phyloP scores from a whole-genome alignment of 2,113 vertebrate genomes.

The Eclectus roratus region DNA sequence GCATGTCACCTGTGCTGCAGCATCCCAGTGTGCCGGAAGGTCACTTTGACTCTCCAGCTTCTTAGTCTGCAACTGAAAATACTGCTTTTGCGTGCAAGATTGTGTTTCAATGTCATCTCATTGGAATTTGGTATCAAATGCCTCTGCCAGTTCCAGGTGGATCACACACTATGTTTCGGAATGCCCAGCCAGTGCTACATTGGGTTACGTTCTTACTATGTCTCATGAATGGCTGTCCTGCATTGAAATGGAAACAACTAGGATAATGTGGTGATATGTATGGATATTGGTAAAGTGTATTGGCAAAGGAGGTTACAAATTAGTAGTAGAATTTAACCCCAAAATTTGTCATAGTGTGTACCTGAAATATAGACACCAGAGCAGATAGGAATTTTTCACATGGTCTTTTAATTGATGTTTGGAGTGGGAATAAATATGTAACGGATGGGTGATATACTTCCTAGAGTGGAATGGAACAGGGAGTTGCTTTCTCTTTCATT shows the following conservation, averaged over 20 bases:
- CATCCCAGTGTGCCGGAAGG: neutral
- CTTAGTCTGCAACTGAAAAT: neutral
- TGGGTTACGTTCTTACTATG: neutral
- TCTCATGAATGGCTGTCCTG: neutral
- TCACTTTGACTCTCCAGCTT: neutral
- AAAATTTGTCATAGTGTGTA: neutral
- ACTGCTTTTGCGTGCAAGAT: neutral
- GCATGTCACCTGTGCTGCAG: rapidly evolving
- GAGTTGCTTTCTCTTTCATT: neutral
- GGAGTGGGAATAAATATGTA: neutral
- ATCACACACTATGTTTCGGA: neutral
- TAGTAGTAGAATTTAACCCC: neutral
- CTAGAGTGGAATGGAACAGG: neutral
- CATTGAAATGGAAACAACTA: neutral
- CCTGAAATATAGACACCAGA: neutral
- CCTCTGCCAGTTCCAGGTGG: neutral
- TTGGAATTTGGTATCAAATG: neutral
- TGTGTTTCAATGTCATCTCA: neutral
- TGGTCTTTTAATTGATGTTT: neutral
- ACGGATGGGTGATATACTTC: neutral
- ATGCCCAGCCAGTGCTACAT: neutral
- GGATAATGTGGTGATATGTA: neutral
- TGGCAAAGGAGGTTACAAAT: neutral
- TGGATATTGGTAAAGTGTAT: neutral
- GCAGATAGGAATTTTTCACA: neutral